phyloP scores from a whole-genome alignment of 2,888 invertebrate species.

The Drosophila pullipes region DNA sequence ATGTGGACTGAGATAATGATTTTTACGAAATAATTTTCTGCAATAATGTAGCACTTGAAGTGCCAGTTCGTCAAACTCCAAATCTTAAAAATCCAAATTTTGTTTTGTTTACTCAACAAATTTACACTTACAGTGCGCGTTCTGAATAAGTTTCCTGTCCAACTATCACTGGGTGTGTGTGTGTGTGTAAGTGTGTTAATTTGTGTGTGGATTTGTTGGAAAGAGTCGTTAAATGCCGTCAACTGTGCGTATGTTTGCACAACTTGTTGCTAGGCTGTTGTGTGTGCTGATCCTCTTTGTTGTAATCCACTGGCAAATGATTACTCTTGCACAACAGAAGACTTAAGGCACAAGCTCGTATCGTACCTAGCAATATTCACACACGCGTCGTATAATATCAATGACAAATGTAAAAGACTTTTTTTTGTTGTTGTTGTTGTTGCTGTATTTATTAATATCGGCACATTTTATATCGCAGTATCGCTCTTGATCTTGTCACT shows the following conservation, averaged over 20 bases:
- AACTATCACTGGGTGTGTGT: conserved; percentile 14
- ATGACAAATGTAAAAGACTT: conserved; percentile 25
- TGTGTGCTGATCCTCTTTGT: conserved; percentile 21
- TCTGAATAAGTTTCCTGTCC: conserved; percentile 52
- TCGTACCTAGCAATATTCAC: conserved; percentile 25
- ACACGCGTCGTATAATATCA: conserved; percentile 26
- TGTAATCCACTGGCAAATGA: conserved; percentile 52
- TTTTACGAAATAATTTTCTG: conserved; percentile 60
- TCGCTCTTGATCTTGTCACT: conserved; percentile 33
- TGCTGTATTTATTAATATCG: conserved; percentile 18
- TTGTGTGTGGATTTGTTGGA: conserved; percentile 16
- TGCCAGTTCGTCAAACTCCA: conserved; percentile 64
- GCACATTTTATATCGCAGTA: conserved; percentile 39
- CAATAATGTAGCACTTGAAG: conserved; percentile 39
- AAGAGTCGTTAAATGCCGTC: conserved; percentile 44
- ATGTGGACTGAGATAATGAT: conserved; percentile 25
- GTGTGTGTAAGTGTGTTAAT: conserved; percentile 5
- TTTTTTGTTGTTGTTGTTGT: conserved; percentile 2
- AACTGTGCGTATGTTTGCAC: conserved; percentile 52
- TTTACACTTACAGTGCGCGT: conserved; percentile 72
- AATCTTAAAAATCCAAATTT: conserved; percentile 40
- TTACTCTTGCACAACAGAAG: conserved; percentile 69
- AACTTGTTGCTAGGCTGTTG: conserved; percentile 24
- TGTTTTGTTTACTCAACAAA: conserved; percentile 62
- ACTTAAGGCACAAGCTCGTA: conserved; percentile 76